A percentile compares a stretch with the other conserved stretches of the same genome.
These are phyloP conservation scores for Lycodopsis pacificus DNA, from an alignment of 2,797 vertebrate genomes.

Conservation along the genomic window DNA sequence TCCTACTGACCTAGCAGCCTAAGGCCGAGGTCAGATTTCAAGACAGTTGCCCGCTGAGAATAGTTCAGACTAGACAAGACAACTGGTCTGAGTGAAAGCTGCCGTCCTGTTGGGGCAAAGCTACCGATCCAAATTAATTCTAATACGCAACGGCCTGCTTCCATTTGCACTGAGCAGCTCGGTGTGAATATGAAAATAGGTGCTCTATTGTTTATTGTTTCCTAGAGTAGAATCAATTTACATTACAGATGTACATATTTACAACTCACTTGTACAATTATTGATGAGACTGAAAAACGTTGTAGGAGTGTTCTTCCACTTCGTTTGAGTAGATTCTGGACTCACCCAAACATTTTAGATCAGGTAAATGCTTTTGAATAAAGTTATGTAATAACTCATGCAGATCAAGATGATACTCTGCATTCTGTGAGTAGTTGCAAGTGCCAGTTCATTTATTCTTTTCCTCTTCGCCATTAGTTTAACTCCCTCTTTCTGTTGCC, in stretches of 20 bases:
- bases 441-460: not conserved
- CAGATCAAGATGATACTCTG: not conserved
- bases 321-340: not conserved
- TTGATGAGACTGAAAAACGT: constrained; percentile 18
- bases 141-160: constrained; percentile 14
- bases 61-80: constrained; percentile 62
- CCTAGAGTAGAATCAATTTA: constrained; percentile 24
- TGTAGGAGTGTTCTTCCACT: not conserved
- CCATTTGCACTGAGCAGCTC: constrained; percentile 9
- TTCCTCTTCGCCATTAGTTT: not conserved
- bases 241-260: constrained; percentile 15
- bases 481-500: constrained; percentile 7
- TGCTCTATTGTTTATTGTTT: constrained; percentile 50
- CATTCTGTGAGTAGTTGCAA: not conserved
- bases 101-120: constrained; percentile 11
- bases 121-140: not conserved
- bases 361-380: not conserved
- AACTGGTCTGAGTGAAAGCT: constrained; percentile 39
- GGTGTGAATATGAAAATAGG: constrained; percentile 17
- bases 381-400: not conserved
- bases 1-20: constrained; percentile 11
- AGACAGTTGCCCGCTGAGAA: constrained; percentile 20
- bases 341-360: constrained; percentile 9
- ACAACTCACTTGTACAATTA: constrained; percentile 9
- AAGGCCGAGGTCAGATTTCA: constrained; percentile 35